These are phyloP conservation scores for Aurelia sp. DNA, from an alignment of 30 jellyfish, hydroid and myxozoan genomes.

Conservation along the genomic window DNA sequence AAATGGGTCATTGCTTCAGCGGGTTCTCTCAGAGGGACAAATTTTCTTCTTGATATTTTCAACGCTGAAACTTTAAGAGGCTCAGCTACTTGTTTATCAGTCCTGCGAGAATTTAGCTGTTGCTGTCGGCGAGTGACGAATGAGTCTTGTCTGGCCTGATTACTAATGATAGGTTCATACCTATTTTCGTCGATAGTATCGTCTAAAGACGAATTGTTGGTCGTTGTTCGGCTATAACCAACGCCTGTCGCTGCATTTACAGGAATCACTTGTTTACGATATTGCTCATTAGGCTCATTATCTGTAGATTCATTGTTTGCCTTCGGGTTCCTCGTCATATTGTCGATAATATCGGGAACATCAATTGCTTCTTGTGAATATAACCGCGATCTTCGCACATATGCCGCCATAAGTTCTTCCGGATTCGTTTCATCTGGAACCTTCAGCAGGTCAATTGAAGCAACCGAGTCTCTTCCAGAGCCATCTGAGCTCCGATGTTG, in stretches of 20 bases:
- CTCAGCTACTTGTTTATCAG: not conserved
- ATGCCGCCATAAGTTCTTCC: not conserved
- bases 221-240: too few species aligned
- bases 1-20: slow-evolving; percentile 1
- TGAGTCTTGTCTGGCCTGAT: not conserved
- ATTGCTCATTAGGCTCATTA: not conserved
- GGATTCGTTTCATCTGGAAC: slow-evolving; percentile 15
- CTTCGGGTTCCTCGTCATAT: not conserved
- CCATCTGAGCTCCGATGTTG: slow-evolving; percentile 38
- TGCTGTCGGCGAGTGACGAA: slow-evolving; percentile 1
- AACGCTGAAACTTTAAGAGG: slow-evolving; percentile 54
- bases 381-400: slow-evolving; percentile 27
- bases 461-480: slow-evolving; percentile 8
- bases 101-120: slow-evolving; percentile 1
- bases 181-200: not conserved
- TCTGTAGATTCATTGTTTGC: not conserved
- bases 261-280: not conserved
- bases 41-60: slow-evolving; percentile 45
- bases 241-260: too few species aligned
- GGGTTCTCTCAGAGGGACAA: slow-evolving; percentile 12
- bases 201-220: too few species aligned
- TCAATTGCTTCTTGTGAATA: slow-evolving; percentile 30
- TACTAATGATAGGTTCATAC: not conserved
- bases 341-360: slow-evolving; percentile 10
- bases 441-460: slow-evolving; percentile 20